A percentile compares a stretch with the other conserved stretches of the same genome.
Conservation (phyloP, 2,113 vertebrate species). For the Myotis brandtii region DNA sequence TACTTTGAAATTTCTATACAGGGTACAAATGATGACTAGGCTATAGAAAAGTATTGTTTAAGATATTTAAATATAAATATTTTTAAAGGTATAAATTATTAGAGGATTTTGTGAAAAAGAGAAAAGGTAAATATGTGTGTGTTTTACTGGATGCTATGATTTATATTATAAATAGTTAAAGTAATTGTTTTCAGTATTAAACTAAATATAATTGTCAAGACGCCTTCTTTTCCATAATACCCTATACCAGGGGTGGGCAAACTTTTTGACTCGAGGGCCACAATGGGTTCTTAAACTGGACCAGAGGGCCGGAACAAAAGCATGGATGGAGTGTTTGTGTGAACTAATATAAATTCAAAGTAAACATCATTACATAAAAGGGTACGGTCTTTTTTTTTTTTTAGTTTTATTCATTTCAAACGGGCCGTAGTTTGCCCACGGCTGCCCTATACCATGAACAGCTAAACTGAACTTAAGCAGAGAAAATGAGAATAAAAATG, state of each 20-base stretch:
- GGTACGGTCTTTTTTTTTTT: too few species aligned
- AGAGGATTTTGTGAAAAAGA: conserved; percentile 37
- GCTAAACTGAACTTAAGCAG: conserved; percentile 56
- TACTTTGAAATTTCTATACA: conserved; percentile 31
- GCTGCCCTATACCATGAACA: conserved; percentile 43
- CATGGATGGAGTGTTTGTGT: too few species aligned
- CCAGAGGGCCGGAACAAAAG: too few species aligned
- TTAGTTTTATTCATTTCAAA: too few species aligned
- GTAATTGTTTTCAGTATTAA: conserved; percentile 26
- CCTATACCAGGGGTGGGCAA: too few species aligned
- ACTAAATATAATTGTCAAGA: conserved; percentile 2
- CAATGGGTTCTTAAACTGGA: too few species aligned
- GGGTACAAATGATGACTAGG: conserved; percentile 23
- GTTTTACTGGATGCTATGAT: background rate
- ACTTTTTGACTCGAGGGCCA: too few species aligned
- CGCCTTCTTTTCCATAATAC: conserved; percentile 41
- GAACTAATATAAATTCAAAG: too few species aligned
- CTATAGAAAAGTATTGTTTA: conserved; percentile 50
- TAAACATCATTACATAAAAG: too few species aligned
- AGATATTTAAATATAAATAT: conserved; percentile 60
- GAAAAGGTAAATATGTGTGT: background rate
- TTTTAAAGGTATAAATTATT: conserved; percentile 30
- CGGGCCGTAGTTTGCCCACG: too few species aligned
- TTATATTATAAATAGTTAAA: conserved; percentile 32
- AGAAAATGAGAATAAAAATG: conserved; percentile 14